Base-by-base conservation (phyloP, 1,140 invertebrate species). In the Medauroidea extradentata region DNA sequence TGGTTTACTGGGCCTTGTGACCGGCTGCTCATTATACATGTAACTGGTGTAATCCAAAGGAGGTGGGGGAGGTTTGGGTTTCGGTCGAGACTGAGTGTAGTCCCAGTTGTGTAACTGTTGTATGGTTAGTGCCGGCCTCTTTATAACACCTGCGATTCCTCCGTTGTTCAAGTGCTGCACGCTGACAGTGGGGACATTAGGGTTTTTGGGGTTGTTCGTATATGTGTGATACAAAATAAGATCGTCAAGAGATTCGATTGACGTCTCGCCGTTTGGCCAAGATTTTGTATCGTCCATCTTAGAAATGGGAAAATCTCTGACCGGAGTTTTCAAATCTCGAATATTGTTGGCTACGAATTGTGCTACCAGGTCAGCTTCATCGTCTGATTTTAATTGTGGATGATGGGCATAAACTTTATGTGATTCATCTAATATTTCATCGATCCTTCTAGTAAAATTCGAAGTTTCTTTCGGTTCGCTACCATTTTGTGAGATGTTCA, bases 161-260 rank as follows among this genome's bases (percentile, higher is more conserved):
- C 49, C 49, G 13, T 19, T 19, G 2, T 25, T 16, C 14, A 19
- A 34, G 0, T 51, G 49, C 9, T 51, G 49, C 27, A 51, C 19
- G 3, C 25, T 51, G 24, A 51, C 49, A 3, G 49, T 29, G 1
- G 49, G 49, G 18, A 13, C 24, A 3, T 51, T 4, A 1, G 23
- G 24, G 2, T 24, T 27, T 7, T 27, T 51, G 38, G n/a, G 25
- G 0, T 14, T 43, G 11, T 46, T 21, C 16, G 56, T 57, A 16
- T 57, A 57, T 4, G 56, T 57, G 27, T 57, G 56, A 29, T 57
- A 57, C 16, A 57, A 25, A 1, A 57, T 57, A 4, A 57, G 25
- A 25, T 57, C 56, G 16, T 57, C 56, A 21, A 57, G 44, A 7
- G 44, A 50, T 16, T 50, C 14, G 24, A 57, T 25, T 5, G 21